Conservation (phyloP, 2,797 vertebrate species). For the Syndactyla subalaris region DNA sequence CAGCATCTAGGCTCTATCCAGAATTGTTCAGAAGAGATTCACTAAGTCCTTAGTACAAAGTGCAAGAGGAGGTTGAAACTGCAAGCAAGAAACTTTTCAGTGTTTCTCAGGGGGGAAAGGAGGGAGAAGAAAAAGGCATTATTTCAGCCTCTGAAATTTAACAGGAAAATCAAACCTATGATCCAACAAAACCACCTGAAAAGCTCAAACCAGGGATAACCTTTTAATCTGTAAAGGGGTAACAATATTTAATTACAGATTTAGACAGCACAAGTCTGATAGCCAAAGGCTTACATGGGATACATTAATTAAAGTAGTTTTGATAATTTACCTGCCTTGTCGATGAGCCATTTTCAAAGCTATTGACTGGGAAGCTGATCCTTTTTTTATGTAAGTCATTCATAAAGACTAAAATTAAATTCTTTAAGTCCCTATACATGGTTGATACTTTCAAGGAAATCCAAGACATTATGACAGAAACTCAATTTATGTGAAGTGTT, state of each 20-base stretch:
- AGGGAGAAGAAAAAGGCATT: neutral
- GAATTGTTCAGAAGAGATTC: constrained; percentile 8
- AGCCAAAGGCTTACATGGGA: constrained; percentile 24
- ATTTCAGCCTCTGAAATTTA: neutral
- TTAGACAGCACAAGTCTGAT: neutral
- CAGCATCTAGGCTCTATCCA: neutral
- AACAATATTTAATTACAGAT: constrained; percentile 18
- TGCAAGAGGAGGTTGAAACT: neutral
- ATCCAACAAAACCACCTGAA: neutral
- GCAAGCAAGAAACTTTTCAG: neutral
- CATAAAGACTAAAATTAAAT: neutral
- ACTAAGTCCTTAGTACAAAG: neutral
- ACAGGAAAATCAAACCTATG: neutral
- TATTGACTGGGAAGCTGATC: neutral
- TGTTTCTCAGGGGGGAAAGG: neutral
- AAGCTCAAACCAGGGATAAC: constrained; percentile 16
- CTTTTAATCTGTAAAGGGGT: constrained; percentile 4
- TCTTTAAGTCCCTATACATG: neutral
- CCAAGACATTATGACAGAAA: neutral
- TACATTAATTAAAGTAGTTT: neutral
- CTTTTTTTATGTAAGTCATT: neutral
- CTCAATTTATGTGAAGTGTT: neutral
- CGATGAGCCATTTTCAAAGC: constrained; percentile 27
- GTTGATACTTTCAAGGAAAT: neutral
- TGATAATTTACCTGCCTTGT: constrained; percentile 12